Conservation (phyloP, 2,797 vertebrate species). For the Enteromius anoplus region DNA sequence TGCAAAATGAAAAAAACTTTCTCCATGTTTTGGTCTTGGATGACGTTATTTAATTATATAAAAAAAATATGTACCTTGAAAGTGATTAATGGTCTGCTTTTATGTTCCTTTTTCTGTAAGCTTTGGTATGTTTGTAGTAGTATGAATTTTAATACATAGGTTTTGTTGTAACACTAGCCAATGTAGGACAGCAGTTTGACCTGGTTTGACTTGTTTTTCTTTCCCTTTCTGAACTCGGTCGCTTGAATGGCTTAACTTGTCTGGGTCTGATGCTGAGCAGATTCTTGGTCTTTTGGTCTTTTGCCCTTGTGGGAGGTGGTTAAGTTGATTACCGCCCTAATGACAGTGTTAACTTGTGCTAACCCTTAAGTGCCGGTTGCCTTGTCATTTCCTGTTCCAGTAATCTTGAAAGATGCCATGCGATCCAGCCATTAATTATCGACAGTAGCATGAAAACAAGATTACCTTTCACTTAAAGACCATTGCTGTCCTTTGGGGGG, state of each 20-base stretch:
- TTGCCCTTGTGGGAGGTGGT: not conserved
- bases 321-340: slow-evolving; percentile 47
- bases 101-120: not conserved
- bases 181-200: not conserved
- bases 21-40: not conserved
- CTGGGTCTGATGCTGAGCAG: slow-evolving; percentile 31
- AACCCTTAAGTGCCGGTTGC: slow-evolving; percentile 5
- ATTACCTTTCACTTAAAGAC: not conserved
- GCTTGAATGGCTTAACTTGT: slow-evolving; percentile 30
- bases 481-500: not conserved
- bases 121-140: not conserved
- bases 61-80: not conserved
- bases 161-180: not conserved
- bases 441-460: not conserved
- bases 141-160: not conserved
- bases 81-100: not conserved
- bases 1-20: not conserved
- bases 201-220: slow-evolving; percentile 17
- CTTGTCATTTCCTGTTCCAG: not conserved
- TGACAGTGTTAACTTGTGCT: not conserved
- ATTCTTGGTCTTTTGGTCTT: slow-evolving; percentile 2
- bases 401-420: not conserved
- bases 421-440: slow-evolving; percentile 1
- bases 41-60: not conserved
- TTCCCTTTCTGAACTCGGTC: not conserved